Conservation (phyloP, 1,140 invertebrate genomes). For the Lordiphosa stackelbergi region DNA sequence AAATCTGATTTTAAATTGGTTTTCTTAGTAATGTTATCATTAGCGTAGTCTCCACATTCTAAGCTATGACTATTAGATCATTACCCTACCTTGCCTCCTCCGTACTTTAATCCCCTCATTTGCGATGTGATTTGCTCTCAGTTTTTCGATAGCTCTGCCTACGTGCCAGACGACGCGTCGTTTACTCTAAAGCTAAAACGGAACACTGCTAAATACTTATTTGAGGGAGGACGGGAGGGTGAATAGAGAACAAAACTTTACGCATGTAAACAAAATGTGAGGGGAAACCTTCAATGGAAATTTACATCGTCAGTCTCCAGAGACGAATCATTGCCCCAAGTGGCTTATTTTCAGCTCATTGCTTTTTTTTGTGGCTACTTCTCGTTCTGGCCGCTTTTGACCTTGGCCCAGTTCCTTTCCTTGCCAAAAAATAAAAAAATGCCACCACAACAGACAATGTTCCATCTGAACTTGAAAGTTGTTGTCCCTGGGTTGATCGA, state of each 20-base stretch:
- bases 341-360: constrained; percentile 4
- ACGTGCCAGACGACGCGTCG: constrained; percentile 57
- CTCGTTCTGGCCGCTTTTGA: constrained; percentile 41
- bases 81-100: neutral
- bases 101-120: constrained; percentile 18
- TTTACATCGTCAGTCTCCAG: constrained; percentile 16
- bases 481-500: constrained; percentile 52
- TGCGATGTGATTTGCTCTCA: constrained; percentile 25
- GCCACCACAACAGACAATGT: constrained; percentile 15
- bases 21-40: no score
- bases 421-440: constrained; percentile 43
- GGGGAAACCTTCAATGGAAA: constrained; percentile 31
- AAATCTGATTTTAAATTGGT: no score
- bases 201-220: constrained; percentile 8
- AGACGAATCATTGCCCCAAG: constrained; percentile 3
- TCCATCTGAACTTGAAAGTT: constrained; percentile 68
- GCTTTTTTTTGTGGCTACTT: constrained; percentile 17
- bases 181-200: constrained; percentile 22
- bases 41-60: neutral
- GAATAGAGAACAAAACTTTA: constrained; percentile 30
- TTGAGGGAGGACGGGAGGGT: neutral
- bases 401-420: constrained; percentile 65
- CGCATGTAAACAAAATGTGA: constrained; percentile 7
- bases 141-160: constrained; percentile 21
- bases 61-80: constrained; percentile 1